phyloP scores from a whole-genome alignment of 2,888 invertebrate species.

The Monochamus alternatus region DNA sequence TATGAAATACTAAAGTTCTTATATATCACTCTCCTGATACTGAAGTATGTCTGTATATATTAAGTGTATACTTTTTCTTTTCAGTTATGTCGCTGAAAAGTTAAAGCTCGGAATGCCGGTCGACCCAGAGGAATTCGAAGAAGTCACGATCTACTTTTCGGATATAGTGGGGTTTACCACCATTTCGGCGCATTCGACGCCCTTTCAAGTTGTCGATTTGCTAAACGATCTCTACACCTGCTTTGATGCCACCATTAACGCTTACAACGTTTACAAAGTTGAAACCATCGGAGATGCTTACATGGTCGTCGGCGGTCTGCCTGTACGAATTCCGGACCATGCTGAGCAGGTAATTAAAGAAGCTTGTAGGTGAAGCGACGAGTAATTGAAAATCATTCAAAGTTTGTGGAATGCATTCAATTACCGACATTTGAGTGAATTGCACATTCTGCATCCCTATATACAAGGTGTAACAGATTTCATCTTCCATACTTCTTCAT shows the following conservation, averaged over 20 bases:
- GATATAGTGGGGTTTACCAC: constrained; percentile 96
- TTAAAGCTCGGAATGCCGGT: constrained; percentile 91
- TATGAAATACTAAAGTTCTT: no score
- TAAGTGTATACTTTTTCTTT: constrained; percentile 40
- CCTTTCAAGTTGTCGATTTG: constrained; percentile 90
- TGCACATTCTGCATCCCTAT: no score
- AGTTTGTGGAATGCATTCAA: no score
- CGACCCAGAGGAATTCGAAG: constrained; percentile 93
- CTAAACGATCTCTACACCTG: constrained; percentile 94
- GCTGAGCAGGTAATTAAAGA: constrained; percentile 75
- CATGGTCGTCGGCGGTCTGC: constrained; percentile 94
- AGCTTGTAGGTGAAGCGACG: no score
- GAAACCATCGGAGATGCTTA: constrained; percentile 97
- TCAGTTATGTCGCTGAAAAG: constrained; percentile 93
- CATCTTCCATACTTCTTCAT: no score
- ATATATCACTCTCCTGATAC: no score
- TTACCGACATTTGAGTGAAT: no score
- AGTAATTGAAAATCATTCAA: no score
- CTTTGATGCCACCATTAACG: constrained; percentile 94
- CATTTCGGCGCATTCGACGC: constrained; percentile 92
- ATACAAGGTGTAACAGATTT: no score
- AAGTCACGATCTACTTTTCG: constrained; percentile 95
- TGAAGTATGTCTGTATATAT: no score
- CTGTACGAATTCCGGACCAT: constrained; percentile 84
- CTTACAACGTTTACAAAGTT: constrained; percentile 93